Evolutionary conservation across 2,888 invertebrate genomes (phyloP), one percentile per base, ranked within the genome.

Genomic region (Anodontia alba): DNA sequence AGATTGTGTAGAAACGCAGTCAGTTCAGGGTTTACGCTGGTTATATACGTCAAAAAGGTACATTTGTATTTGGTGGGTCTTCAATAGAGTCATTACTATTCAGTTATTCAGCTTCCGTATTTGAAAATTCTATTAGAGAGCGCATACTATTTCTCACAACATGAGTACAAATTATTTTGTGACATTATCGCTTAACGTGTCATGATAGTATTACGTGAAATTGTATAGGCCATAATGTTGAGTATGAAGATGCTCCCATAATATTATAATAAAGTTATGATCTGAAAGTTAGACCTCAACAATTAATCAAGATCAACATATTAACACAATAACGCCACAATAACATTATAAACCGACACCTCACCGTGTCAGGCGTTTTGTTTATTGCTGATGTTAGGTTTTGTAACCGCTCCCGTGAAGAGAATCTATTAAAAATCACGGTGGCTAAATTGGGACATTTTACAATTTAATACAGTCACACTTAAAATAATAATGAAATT

Each of bases 281-380:
- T 62, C 31, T 33, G 33, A 62, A 62, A 62, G 17, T 31, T 26
- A 29, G 62, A 62, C 33, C 62, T 5, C 62, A 33, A 17, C 62
- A 17, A 62, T 62, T 62, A 62, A 62, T 62, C 62, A 62, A 62
- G 33, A 62, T 62, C 62, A 62, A 8, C 62, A 17, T 62, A 33
- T 62, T 33, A 62, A 31, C 62, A 33, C n/a, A n/a, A n/a, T n/a
- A n/a, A n/a, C n/a, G n/a, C n/a, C n/a, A n/a, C n/a, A 33, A 62
- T 29, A 62, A 38, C 29, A 42, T 38, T n/a, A 69, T 23, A 69
- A 69, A 26, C 29, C 43, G 69, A 43, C 17, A 69, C 69, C 43
- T 43, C 17, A 51, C 33, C 70, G 69, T 78, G 85, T 82, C 85
- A 85, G 78, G 57, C 80, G 76, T 85, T 82, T 85, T 82, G 82